Evolutionary conservation across 1,140 invertebrate species (phyloP), one percentile per base, ranked within the genome.

Genomic region (Drosophila insularis): DNA sequence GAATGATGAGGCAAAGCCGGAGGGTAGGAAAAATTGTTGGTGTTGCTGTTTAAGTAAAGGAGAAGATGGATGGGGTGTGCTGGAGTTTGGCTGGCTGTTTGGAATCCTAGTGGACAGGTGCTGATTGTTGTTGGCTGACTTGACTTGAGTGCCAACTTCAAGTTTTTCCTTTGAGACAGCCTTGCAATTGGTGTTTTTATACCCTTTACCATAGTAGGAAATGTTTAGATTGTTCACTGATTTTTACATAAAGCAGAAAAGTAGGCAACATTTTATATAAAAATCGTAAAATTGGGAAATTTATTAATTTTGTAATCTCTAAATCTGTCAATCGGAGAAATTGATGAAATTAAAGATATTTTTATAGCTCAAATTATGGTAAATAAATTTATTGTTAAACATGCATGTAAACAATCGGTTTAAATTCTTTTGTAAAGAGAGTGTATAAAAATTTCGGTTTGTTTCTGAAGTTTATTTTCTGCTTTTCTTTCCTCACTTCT

Each of bases 61-160:
- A n/a, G 40, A 43, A 3, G 5, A 21, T 11, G 0, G 17, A 2
- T 19, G 7, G 5, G 39, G 40, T 14, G 31, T 35, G 19, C 14
- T 35, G 56, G 50, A 74, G 43, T 50, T 50, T 50, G 2, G 43
- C 2, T 50, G 43, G 43, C 43, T 50, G 17, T 21, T 50, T 50
- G 43, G 19, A 50, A 50, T 50, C 17, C 73, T 76, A 65, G 73
- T 76, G 73, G 40, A 78, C 81, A 56, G 54, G 58, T 59, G 55
- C 54, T 77, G 73, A 68, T 75, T 71, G 78, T 82, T 79, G 70
- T 71, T 64, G 74, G 43, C 43, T 50, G 43, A 50, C 70, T 63
- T 35, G 56, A 74, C 72, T 74, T 74, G 73, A 74, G 72, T 75
- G 72, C 59, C 72, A 66, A 76, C 73, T 77, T 77, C 43, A 76